Base-by-base conservation (phyloP, 2,888 invertebrate genomes). In the Melieria crassipennis region DNA sequence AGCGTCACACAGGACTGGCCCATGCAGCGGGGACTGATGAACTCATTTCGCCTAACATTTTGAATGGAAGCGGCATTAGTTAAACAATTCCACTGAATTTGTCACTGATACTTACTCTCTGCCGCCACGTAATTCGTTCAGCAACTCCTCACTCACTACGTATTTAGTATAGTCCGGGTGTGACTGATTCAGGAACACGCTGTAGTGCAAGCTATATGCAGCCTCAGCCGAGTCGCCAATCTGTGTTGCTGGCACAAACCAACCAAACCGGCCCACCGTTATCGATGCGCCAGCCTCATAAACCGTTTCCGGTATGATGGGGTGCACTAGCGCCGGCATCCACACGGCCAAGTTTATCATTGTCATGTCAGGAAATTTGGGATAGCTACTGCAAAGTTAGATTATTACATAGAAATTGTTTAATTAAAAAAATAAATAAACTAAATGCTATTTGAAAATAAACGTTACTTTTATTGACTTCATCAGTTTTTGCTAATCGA, bases 301-400 rank as follows among this genome's bases (percentile, higher is more conserved):
- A n/a, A 85, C 75, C 10, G 88, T 46, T 86, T 87, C 73, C 84
- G 85, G 78, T 82, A 82, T 56, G 76, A 88, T 86, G 0, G 65
- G 64, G 79, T 91, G 91, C 67, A 89, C 88, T 58, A 91, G 90
- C 0, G 92, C 89, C 42, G 91, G 89, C 72, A 91, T 87, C 91
- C 92, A 93, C 0, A 92, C 91, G 82, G 92, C 93, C 79, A 93
- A 85, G 83, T 94, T 93, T 16, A 94, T 88, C 79, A 82, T 81
- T 50, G 73, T 52, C 60, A 78, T 71, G 10, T 77, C 75, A 6
- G 75, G 43, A 10, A 72, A 74, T 0, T 61, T 61, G 6, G 75
- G 69, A 71, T 78, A 75, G 43, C 65, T 70, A 61, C 77, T 80
- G 9, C 4, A 73, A 75, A 6, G 42, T 30, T 52, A 13, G 3